phyloP scores from a whole-genome alignment of 2,888 invertebrate genomes.

The Leptopterna dolabrata region DNA sequence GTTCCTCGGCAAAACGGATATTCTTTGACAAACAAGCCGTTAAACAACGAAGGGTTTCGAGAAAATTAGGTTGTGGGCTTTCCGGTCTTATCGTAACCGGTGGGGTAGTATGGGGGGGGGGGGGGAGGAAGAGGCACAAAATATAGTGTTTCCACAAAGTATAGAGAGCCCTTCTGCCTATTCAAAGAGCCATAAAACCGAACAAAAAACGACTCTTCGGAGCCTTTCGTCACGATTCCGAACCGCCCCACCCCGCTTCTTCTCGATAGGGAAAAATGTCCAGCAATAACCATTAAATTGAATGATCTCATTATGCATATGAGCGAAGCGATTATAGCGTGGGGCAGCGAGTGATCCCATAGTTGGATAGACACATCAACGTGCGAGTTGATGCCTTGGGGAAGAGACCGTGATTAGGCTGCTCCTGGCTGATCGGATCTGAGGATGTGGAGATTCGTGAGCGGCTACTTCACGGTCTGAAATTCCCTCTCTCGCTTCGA shows the following conservation, averaged over 20 bases:
- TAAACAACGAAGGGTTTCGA: not conserved
- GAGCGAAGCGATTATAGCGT: constrained; percentile 41
- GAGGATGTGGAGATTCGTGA: constrained; percentile 15
- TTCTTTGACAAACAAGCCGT: not conserved
- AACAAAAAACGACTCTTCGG: not conserved
- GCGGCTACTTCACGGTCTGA: constrained; percentile 18
- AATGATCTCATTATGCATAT: constrained; percentile 57
- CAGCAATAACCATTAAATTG: constrained; percentile 56
- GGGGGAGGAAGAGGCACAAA: not conserved
- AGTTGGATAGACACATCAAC: constrained; percentile 54
- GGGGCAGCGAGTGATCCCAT: constrained; percentile 41
- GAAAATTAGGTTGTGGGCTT: not conserved
- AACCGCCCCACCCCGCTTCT: not conserved
- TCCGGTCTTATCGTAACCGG: not conserved
- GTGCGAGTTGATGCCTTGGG: constrained; percentile 31
- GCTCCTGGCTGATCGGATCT: constrained; percentile 45
- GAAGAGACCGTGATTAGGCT: constrained; percentile 43
- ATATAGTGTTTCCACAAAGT: not conserved
- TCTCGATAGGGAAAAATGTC: constrained; percentile 23
- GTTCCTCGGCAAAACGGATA: not conserved
- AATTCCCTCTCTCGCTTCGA: not conserved
- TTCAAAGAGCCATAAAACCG: not conserved
- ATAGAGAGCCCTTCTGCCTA: not conserved
- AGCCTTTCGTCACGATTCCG: constrained; percentile 50
- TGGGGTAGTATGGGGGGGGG: not conserved